A percentile compares a stretch with the other conserved stretches of the same genome.
Conservation (phyloP, 2,113 vertebrate species). For the Siphamia tubifer region DNA sequence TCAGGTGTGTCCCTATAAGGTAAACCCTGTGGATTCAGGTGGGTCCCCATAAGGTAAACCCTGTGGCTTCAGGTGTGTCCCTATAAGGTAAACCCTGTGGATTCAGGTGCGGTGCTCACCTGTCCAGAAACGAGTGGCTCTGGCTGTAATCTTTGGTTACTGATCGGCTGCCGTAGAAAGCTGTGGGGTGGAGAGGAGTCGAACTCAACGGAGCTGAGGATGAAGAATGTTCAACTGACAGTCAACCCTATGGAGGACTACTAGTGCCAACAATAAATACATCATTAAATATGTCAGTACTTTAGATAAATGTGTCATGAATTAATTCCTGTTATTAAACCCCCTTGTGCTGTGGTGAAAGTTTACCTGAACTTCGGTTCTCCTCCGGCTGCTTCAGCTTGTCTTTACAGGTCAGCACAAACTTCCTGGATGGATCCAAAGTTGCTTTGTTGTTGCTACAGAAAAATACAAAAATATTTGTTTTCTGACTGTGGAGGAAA, state of each 20-base stretch:
- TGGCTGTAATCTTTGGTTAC: conserved; percentile 88
- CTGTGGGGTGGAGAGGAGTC: conserved; percentile 89
- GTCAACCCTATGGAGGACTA: too few species aligned
- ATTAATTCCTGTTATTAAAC: too few species aligned
- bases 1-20: too few species aligned
- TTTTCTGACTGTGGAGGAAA: neutral
- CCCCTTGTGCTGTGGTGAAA: neutral
- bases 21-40: too few species aligned
- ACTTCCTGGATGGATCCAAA: conserved; percentile 89
- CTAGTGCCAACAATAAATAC: too few species aligned
- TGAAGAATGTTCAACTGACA: too few species aligned
- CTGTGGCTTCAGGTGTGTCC: too few species aligned
- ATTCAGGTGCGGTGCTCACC: conserved; percentile 74
- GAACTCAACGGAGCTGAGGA: conserved; percentile 81
- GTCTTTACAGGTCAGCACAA: conserved; percentile 89
- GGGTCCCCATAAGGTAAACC: too few species aligned
- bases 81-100: rapidly evolving
- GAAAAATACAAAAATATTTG: neutral
- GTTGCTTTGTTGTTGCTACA: conserved; percentile 93
- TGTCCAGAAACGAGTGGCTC: conserved; percentile 86
- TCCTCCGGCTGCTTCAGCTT: conserved; percentile 93
- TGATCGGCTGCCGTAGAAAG: conserved; percentile 90
- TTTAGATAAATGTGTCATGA: too few species aligned
- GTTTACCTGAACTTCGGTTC: conserved; percentile 85
- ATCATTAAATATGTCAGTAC: too few species aligned